A percentile compares a stretch with the other conserved stretches of the same genome.
Conservation (phyloP, 2,888 invertebrate species). For the Lamproptera curius region DNA sequence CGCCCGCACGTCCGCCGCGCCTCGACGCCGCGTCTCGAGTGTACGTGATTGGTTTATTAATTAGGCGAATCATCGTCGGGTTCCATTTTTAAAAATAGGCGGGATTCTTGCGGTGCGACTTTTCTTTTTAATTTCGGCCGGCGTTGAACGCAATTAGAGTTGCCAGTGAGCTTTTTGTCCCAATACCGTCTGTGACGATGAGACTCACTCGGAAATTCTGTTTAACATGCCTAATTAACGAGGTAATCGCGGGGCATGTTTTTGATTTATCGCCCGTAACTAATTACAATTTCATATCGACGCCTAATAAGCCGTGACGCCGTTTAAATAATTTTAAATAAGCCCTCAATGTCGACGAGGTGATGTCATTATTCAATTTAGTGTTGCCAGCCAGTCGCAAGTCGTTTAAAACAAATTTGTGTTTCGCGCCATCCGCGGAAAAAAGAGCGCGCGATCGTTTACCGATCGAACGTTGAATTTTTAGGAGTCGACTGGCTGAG, state of each 20-base stretch:
- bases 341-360: slow-evolving; percentile 19
- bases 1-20: slow-evolving; percentile 76
- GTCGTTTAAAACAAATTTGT: not conserved
- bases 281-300: slow-evolving; percentile 30
- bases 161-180: slow-evolving; percentile 64
- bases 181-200: slow-evolving; percentile 54
- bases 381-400: not conserved
- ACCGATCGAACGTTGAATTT: slow-evolving; percentile 39
- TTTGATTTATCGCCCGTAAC: slow-evolving; percentile 32
- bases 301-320: slow-evolving; percentile 14
- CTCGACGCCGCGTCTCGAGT: slow-evolving; percentile 75
- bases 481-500: slow-evolving; percentile 53
- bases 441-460: slow-evolving; percentile 11
- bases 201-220: slow-evolving; percentile 50
- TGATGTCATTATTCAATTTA: slow-evolving; percentile 1
- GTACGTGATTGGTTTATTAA: slow-evolving; percentile 79
- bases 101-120: slow-evolving; percentile 73
- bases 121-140: slow-evolving; percentile 74
- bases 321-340: slow-evolving; percentile 17
- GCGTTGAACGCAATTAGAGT: slow-evolving; percentile 75
- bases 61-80: slow-evolving; percentile 74
- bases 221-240: slow-evolving; percentile 50
- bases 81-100: slow-evolving; percentile 76
- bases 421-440: not conserved
- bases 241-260: slow-evolving; percentile 37